Base-by-base conservation (phyloP, 2,113 vertebrate genomes). In the Leucopternis melanops region DNA sequence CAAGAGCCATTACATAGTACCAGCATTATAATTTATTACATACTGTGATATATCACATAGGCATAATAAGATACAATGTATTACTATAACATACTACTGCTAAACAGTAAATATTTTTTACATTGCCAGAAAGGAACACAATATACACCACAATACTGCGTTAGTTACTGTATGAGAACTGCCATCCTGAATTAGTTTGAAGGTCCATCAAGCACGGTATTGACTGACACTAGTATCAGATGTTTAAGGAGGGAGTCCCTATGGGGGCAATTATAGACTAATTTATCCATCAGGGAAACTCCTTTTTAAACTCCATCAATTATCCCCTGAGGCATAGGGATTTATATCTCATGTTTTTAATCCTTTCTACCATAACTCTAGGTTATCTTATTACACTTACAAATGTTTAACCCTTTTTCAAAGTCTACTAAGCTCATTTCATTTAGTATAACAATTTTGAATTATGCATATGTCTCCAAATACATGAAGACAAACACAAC, bases 221-320 rank as follows among this genome's bases (percentile, higher is more conserved):
- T 96, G 94, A 94, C 91, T 90, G 95, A 91, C 66, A 79, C 70
- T n/a, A 70, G 73, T 32, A 91, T 94, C 70, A 97, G 78, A 82
- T 88, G 69, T 85, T 94, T 87, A 94, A 91, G 81, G 62, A 94
- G 11, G 50, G 47, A 85, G 91, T 94, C 92, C 88, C 91, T 97
- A 19, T 54, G 91, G 80, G 92, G 86, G 77, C 95, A 96, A 96
- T 94, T 93, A 96, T 21, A 81, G 82, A 84, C 52, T 84, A 93
- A 95, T 93, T 92, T 95, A 94, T 78, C 91, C 88, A 92, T 87
- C 54, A 84, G 92, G 92, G 89, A 96, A 95, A 95, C 92, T 96
- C 84, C 82, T 70, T 86, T 91, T 84, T 95, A 92, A 97, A 94
- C 81, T 81, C 78, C 70, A 91, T 85, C 92, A 96, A 92, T 91